Evolutionary conservation across 2,113 vertebrate species (phyloP), one percentile per base, ranked within the genome.

Genomic region (rat (Rattus norvegicus)): DNA sequence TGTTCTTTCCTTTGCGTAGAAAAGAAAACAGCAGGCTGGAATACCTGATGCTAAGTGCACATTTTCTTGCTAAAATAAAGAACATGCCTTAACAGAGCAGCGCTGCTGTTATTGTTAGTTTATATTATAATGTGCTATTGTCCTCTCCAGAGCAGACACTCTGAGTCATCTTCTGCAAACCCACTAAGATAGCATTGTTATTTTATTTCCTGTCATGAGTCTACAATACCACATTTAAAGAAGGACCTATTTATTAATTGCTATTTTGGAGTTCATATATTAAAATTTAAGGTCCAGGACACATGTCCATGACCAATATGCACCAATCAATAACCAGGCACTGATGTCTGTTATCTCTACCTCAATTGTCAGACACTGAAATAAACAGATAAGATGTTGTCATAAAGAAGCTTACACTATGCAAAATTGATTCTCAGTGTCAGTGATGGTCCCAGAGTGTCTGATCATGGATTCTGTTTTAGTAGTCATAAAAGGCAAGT

Each of bases 1-100:
- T 95, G 67, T 72, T 94, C 47, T 96, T 93, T 93, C 94, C 63
- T 98, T 69, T 54, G 87, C 30, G 84, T 93, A 75, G n/a, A 92
- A 69, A 2, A 30, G 77, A 20, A 61, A 95, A 96, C 0, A 59
- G 12, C 24, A 86, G n/a, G 79, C 67, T 72, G 92, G 92, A 16
- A 81, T 16, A 85, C 88, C 73, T 97, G 30, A 93, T 92, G 96
- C 69, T 91, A 90, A 93, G 69, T 85, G 84, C 85, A n/a, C 9
- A 1, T 91, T 86, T 96, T 65, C 69, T 43, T 39, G 91, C 49
- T 93, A 92, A 97, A 97, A 30, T 56, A 79, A 47, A 65, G 19
- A 91, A 24, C 54, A 56, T 19, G 24, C 13, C 84, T 77, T 89
- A 52, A 91, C 90, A 79, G 96, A 88, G 83, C 54, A 88, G 47